These are phyloP conservation scores for Gyrodactylus bullatarudis DNA, from an alignment of 1,140 invertebrate genomes.

Conservation along the genomic window DNA sequence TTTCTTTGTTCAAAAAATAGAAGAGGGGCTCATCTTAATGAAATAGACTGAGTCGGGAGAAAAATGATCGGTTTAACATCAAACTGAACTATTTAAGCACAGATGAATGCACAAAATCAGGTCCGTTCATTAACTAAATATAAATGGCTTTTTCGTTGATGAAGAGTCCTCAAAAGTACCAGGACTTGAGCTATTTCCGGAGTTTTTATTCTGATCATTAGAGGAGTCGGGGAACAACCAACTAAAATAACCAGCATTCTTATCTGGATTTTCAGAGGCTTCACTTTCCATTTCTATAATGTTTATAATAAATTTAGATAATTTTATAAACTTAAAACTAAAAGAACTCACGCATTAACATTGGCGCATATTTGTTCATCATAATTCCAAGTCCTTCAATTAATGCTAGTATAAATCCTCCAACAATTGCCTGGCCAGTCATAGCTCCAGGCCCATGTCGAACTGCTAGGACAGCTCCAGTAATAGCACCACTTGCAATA, in stretches of 20 bases:
- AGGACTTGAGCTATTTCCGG: neutral
- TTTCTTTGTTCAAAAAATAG: no score
- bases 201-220: no score
- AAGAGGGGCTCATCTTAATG: no score
- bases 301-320: neutral
- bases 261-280: neutral
- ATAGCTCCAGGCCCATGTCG: slow-evolving; percentile 56
- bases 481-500: slow-evolving; percentile 70
- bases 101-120: no score
- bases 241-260: neutral
- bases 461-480: slow-evolving; percentile 65
- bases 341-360: neutral
- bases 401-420: slow-evolving; percentile 52
- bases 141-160: neutral
- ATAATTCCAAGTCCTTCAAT: slow-evolving; percentile 84
- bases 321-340: neutral
- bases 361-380: slow-evolving; percentile 37
- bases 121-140: no score
- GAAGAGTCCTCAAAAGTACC: neutral
- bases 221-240: neutral
- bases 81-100: no score
- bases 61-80: no score
- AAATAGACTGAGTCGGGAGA: no score
- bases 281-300: neutral
- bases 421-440: slow-evolving; percentile 61